Percentiles rank a stretch among this genome's conserved stretches.
Conservation (phyloP, 2,113 vertebrate genomes). For the Trinectes maculatus region DNA sequence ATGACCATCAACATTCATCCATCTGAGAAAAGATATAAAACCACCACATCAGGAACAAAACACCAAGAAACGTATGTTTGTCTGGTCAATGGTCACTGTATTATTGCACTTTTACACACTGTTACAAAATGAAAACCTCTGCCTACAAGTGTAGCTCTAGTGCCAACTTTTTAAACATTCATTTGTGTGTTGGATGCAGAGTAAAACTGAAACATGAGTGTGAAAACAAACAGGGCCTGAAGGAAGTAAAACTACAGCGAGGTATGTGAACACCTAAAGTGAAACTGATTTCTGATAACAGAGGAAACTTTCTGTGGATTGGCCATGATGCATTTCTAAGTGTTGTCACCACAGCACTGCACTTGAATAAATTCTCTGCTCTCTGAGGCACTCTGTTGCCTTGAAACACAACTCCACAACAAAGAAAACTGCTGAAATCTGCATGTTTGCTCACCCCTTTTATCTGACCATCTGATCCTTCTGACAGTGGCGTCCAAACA, state of each 20-base stretch:
- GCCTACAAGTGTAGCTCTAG: neutral
- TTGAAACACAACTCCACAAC: slow-evolving; percentile 47
- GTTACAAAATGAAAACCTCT: neutral
- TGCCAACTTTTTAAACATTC: neutral
- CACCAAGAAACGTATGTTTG: neutral
- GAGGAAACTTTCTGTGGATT: slow-evolving; percentile 28
- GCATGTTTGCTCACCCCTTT: slow-evolving; percentile 11
- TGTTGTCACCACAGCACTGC: slow-evolving; percentile 18
- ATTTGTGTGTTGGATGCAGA: neutral
- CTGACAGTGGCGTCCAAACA: neutral
- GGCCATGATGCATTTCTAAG: slow-evolving; percentile 37
- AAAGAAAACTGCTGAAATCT: slow-evolving; percentile 55
- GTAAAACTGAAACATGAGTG: neutral
- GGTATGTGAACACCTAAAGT: slow-evolving; percentile 16
- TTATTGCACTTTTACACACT: neutral
- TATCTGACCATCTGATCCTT: slow-evolving; percentile 39
- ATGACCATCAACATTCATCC: neutral
- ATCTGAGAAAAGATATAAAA: neutral
- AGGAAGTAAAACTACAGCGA: slow-evolving; percentile 30
- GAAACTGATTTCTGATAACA: slow-evolving; percentile 38
- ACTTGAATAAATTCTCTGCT: slow-evolving; percentile 19
- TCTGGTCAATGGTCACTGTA: neutral
- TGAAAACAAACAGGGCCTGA: neutral
- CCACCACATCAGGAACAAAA: neutral
- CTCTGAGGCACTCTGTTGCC: slow-evolving; percentile 20